Evolutionary conservation across 2,888 invertebrate species (phyloP), one percentile per base, ranked within the genome.

Genomic region (Ditula angustiorana): DNA sequence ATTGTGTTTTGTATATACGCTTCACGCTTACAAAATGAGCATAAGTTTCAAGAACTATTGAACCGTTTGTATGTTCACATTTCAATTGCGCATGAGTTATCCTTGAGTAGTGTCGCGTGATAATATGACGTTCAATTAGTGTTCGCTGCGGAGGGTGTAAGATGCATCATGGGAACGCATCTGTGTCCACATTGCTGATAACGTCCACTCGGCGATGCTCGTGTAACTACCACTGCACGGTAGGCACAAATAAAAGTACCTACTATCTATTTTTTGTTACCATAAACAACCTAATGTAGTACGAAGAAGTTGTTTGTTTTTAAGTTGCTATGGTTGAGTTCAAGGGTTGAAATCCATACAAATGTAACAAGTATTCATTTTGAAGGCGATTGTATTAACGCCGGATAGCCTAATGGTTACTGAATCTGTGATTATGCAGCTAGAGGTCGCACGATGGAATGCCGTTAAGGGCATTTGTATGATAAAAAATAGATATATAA

Each of bases 171-270:
- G 80, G 80, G 83, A 81, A 84, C 79, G 76, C 87, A 87, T 88
- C 86, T 89, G 89, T 86, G 88, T 90, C 87, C 83, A 90, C 88
- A 88, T 73, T 68, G 66, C 71, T 74, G 81, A 82, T 83, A 82
- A 80, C 70, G 69, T 65, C 71, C 69, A 69, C 73, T 70, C 68
- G 71, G 73, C 65, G 66, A 55, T n/a, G n/a, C n/a, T n/a, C n/a
- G n/a, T n/a, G n/a, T n/a, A n/a, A n/a, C n/a, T n/a, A n/a, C n/a
- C 7, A 28, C 28, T 28, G 28, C n/a, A n/a, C n/a, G n/a, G n/a
- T n/a, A n/a, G n/a, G n/a, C 41, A 19, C 41, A 41, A 19, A 41
- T 41, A 37, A 37, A 16, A 41, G 16, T 41, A 3, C 41, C 19
- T 19, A 19, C 58, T 53, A 26, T 37, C 33, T 56, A 46, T 46